Percentiles rank a stretch among this genome's conserved stretches.
These are phyloP conservation scores for Psittacula derbiana DNA, from an alignment of 2,797 vertebrate species.

Conservation along the genomic window DNA sequence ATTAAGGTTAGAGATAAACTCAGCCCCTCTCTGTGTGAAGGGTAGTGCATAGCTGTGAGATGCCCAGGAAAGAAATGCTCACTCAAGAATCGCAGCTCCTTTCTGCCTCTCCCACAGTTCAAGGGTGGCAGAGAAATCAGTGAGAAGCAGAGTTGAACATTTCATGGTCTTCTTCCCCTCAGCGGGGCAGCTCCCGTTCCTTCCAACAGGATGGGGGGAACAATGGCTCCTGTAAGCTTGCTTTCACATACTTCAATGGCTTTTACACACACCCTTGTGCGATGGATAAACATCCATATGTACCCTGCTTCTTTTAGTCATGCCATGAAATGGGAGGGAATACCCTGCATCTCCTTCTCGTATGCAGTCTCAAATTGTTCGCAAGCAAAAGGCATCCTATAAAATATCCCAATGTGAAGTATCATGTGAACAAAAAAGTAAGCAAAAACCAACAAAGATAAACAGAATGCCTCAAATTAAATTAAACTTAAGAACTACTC, in stretches of 20 bases:
- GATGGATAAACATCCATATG: background rate
- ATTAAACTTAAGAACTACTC: slow-evolving; percentile 32
- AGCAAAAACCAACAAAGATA: background rate
- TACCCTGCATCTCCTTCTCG: background rate
- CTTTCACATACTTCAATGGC: background rate
- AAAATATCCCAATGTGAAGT: background rate
- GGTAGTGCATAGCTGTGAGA: background rate
- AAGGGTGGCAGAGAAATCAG: background rate
- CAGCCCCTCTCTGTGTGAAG: background rate
- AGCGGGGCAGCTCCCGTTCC: background rate
- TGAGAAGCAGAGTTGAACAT: background rate
- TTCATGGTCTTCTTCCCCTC: background rate
- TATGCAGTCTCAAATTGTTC: background rate
- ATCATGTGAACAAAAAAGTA: background rate
- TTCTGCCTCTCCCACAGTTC: background rate
- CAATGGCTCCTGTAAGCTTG: background rate
- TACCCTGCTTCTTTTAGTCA: background rate
- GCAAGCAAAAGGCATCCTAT: background rate
- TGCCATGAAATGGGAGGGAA: background rate
- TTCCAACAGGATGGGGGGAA: background rate
- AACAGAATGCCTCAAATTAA: slow-evolving; percentile 19
- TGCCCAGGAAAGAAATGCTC: background rate
- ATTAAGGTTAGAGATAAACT: background rate
- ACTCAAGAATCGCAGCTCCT: background rate
- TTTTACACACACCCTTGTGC: background rate